Percentiles rank a stretch among this genome's conserved stretches.
These are phyloP conservation scores for Morpho deidamia DNA, from an alignment of 2,888 invertebrate species.

Conservation along the genomic window DNA sequence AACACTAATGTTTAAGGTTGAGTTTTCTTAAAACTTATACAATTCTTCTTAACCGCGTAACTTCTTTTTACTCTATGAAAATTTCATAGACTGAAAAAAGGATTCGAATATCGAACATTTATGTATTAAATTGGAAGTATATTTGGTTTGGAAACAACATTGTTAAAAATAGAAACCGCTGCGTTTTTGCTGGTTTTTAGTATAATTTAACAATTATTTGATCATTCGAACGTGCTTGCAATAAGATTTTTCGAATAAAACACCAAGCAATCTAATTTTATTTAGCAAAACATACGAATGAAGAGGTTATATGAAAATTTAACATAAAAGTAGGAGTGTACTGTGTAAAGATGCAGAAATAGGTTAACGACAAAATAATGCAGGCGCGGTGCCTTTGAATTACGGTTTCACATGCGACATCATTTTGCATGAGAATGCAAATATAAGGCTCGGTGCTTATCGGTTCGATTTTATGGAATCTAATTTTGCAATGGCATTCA, in stretches of 20 bases:
- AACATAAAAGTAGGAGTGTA: constrained; percentile 5
- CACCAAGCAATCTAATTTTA: background rate
- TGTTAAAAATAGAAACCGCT: too few species aligned
- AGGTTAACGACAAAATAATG: constrained; percentile 32
- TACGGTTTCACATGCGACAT: constrained; percentile 21
- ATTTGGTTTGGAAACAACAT: too few species aligned
- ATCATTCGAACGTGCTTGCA: too few species aligned
- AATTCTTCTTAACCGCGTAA: too few species aligned
- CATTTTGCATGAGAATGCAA: constrained; percentile 21
- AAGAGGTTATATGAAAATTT: constrained; percentile 6
- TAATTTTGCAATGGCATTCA: background rate
- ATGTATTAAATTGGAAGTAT: too few species aligned
- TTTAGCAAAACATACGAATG: constrained; percentile 1
- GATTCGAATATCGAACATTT: too few species aligned
- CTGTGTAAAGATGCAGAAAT: constrained; percentile 19
- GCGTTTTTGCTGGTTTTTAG: background rate
- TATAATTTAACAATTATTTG: background rate
- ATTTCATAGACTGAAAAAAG: too few species aligned
- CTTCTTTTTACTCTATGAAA: too few species aligned
- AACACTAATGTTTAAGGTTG: too few species aligned
- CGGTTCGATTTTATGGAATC: constrained; percentile 3
- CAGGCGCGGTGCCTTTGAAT: constrained; percentile 22
- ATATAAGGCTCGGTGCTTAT: constrained; percentile 8
- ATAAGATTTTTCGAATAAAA: background rate
- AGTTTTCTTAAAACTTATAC: too few species aligned